Conservation (phyloP, 2,888 invertebrate species). For the Nomada goodeniana region DNA sequence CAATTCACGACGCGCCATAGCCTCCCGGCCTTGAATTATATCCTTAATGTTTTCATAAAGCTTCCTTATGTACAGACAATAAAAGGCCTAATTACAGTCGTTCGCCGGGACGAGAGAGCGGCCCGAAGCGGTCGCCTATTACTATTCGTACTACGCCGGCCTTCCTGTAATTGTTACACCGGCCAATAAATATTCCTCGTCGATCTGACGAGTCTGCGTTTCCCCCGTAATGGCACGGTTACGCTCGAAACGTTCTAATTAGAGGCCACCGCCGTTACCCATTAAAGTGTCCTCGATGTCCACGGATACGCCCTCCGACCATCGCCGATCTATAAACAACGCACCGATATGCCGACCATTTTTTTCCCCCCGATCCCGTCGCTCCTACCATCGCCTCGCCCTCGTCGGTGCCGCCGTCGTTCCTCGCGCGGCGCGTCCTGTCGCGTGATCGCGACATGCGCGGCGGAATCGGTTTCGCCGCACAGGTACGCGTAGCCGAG, state of each 20-base stretch:
- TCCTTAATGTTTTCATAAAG: constrained; percentile 81
- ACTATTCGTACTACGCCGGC: constrained; percentile 69
- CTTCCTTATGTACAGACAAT: constrained; percentile 78
- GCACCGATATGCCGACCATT: background rate
- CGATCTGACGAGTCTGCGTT: constrained; percentile 75
- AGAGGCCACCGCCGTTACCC: constrained; percentile 70
- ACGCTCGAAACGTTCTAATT: constrained; percentile 76
- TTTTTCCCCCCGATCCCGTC: background rate
- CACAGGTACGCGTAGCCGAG: background rate
- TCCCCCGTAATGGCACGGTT: constrained; percentile 74
- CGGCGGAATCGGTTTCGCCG: background rate
- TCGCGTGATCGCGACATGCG: background rate
- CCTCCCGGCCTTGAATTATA: constrained; percentile 77
- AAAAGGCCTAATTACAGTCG: constrained; percentile 79
- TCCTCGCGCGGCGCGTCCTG: no score
- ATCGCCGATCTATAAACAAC: constrained; percentile 32
- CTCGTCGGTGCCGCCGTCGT: background rate
- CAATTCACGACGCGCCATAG: constrained; percentile 54
- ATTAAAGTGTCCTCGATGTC: constrained; percentile 65
- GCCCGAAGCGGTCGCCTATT: constrained; percentile 69
- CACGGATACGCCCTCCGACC: constrained; percentile 50
- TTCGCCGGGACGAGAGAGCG: constrained; percentile 59
- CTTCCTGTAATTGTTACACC: constrained; percentile 71
- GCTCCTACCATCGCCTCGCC: background rate
- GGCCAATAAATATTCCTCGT: constrained; percentile 76